Evolutionary conservation across 2,797 vertebrate species (phyloP), one percentile per base, ranked within the genome.

Genomic region (Anas bahamensis): DNA sequence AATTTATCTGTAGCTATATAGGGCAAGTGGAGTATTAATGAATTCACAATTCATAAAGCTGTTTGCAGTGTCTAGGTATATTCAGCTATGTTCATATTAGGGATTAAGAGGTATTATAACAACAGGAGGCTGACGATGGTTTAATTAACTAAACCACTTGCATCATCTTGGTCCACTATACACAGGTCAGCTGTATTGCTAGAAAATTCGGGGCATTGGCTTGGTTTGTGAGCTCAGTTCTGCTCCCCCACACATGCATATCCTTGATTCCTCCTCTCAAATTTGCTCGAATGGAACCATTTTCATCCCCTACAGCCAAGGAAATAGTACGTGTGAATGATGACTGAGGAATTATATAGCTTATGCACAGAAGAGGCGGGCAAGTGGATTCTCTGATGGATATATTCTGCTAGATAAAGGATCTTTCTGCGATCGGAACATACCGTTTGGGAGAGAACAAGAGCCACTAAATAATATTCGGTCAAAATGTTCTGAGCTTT

Each of bases 401-500:
- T 71, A 65, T 50, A 86, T 90, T 91, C 55, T 76, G 89, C 42
- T 31, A 85, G 71, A 90, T 53, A 84, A 92, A 93, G 46, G 52
- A 87, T 73, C 77, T 76, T 44, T 73, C 81, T 83, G 50, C 69
- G 65, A 70, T 89, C 91, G 70, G 60, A 94, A 91, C 61, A 81
- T 55, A 70, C 72, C 63, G 68, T 66, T 76, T 92, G 60, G 44
- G 56, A 86, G 46, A 88, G 75, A 86, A 93, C 35, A 91, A 64
- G 39, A 86, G 72, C 35, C 59, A 91, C 74, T 92, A 76, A 92
- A 91, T 87, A 93, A 88, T 57, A 84, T 29, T 77, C 6, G 2
- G 60, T 84, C 83, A 86, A 89, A 96, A 78, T 60, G 69, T 90
- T 93, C 84, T 60, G 29, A 84, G 85, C 46, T 86, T 84, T 65